Conservation (phyloP, 2,113 vertebrate species). For the Rana temporaria region DNA sequence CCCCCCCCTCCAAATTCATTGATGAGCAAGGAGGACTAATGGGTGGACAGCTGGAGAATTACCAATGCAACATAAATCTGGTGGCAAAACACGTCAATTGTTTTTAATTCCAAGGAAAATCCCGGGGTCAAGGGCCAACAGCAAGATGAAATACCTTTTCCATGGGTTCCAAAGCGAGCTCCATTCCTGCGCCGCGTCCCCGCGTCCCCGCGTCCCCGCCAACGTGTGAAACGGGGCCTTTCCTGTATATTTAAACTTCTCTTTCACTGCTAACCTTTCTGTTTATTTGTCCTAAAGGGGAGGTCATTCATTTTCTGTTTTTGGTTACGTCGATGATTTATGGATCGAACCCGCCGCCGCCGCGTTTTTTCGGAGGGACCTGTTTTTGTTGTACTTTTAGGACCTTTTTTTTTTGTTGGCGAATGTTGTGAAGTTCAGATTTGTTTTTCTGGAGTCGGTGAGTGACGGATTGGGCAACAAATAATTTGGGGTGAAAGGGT, state of each 20-base stretch:
- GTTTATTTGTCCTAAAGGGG: conserved; percentile 21
- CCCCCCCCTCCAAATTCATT: too few relatives aligned
- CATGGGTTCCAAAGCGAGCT: background rate
- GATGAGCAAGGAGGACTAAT: background rate
- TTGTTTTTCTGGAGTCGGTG: conserved; percentile 22
- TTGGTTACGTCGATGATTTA: background rate
- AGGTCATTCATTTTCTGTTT: conserved; percentile 31
- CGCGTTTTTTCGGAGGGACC: background rate
- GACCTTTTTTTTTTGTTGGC: conserved; percentile 8
- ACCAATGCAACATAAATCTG: background rate
- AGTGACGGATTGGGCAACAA: conserved; percentile 20
- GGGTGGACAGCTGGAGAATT: background rate
- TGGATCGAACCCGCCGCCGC: background rate
- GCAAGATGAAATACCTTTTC: conserved; percentile 27
- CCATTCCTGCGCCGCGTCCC: background rate
- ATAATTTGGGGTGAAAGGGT: conserved; percentile 15
- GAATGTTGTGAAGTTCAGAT: conserved; percentile 41
- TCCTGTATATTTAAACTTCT: background rate
- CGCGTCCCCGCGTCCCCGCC: background rate
- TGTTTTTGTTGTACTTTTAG: conserved; percentile 45
- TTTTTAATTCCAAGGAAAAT: conserved; percentile 42
- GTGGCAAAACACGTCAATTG: background rate
- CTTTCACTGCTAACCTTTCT: conserved; percentile 33
- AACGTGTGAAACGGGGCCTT: conserved; percentile 25
- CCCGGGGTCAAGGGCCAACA: conserved; percentile 16